Conservation (phyloP, 2,797 vertebrate genomes). For the Danio aesculapii region DNA sequence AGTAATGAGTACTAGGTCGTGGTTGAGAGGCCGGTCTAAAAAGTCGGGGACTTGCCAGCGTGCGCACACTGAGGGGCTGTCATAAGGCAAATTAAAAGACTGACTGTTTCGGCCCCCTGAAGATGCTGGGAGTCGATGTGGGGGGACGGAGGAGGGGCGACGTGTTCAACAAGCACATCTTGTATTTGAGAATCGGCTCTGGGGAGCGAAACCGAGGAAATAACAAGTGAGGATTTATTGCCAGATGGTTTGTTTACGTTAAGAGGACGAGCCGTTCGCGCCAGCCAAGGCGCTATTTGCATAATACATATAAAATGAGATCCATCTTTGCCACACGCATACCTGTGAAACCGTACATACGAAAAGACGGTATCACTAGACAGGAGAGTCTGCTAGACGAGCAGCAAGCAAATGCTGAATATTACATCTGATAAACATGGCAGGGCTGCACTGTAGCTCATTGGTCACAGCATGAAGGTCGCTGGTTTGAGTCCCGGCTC, state of each 20-base stretch:
- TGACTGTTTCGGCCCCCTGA: conserved; percentile 72
- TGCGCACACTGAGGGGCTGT: conserved; percentile 79
- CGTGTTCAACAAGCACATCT: conserved; percentile 64
- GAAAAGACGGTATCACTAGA: conserved; percentile 26
- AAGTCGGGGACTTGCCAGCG: conserved; percentile 59
- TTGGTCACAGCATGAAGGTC: too few species aligned
- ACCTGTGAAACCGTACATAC: conserved; percentile 53
- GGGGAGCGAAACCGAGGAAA: conserved; percentile 62
- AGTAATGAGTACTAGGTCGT: conserved; percentile 83
- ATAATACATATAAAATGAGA: conserved; percentile 65
- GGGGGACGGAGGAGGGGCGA: conserved; percentile 28
- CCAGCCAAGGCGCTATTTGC: conserved; percentile 59
- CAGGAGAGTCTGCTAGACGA: neutral
- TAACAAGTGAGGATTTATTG: conserved; percentile 69
- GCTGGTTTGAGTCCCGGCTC: too few species aligned
- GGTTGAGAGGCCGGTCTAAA: conserved; percentile 65
- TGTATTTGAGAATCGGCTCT: conserved; percentile 64
- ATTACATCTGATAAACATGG: too few species aligned
- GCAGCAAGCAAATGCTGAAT: neutral
- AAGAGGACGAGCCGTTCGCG: conserved; percentile 37
- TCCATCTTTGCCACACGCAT: conserved; percentile 60
- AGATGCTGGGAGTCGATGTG: conserved; percentile 46
- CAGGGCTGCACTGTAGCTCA: too few species aligned
- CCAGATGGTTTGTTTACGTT: conserved; percentile 62
- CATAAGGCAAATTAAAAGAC: conserved; percentile 73